Conservation (phyloP, 2,888 invertebrate species). For the Gerris lacustris region DNA sequence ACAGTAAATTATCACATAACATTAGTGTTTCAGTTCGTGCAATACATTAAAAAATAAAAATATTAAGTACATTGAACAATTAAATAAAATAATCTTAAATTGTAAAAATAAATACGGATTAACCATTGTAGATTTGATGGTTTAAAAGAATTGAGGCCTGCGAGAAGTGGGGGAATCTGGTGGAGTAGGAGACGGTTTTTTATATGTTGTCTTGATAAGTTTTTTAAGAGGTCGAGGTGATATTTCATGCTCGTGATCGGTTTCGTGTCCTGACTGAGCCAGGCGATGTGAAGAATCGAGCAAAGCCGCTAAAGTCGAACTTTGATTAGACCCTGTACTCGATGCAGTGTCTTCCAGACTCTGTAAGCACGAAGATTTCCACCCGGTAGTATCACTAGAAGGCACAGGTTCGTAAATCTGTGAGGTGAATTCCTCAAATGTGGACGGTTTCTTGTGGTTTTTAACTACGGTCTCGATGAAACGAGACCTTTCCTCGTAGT, state of each 20-base stretch:
- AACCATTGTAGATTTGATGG: neutral
- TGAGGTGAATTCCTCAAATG: slow-evolving; percentile 78
- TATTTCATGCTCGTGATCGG: slow-evolving; percentile 38
- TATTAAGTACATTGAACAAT: neutral
- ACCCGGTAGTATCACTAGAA: slow-evolving; percentile 29
- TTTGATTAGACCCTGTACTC: slow-evolving; percentile 23
- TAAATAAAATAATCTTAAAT: neutral
- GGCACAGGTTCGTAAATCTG: slow-evolving; percentile 57
- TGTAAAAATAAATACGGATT: neutral
- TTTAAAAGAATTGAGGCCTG: neutral
- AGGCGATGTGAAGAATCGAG: slow-evolving; percentile 18
- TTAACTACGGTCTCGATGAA: slow-evolving; percentile 72
- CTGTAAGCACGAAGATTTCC: neutral
- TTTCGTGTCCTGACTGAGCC: slow-evolving; percentile 26
- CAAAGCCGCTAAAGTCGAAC: slow-evolving; percentile 21
- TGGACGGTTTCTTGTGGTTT: slow-evolving; percentile 72
- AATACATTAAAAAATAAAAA: neutral
- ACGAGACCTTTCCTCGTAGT: slow-evolving; percentile 55
- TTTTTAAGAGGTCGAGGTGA: slow-evolving; percentile 60
- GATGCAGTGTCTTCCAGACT: slow-evolving; percentile 21
- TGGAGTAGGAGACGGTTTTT: slow-evolving; percentile 29
- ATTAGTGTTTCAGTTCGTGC: neutral
- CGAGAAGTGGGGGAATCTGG: slow-evolving; percentile 30
- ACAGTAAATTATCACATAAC: neutral
- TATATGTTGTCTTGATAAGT: slow-evolving; percentile 49